Evolutionary conservation across 2,888 invertebrate genomes (phyloP).

Genomic region (Ophion ellenae): DNA sequence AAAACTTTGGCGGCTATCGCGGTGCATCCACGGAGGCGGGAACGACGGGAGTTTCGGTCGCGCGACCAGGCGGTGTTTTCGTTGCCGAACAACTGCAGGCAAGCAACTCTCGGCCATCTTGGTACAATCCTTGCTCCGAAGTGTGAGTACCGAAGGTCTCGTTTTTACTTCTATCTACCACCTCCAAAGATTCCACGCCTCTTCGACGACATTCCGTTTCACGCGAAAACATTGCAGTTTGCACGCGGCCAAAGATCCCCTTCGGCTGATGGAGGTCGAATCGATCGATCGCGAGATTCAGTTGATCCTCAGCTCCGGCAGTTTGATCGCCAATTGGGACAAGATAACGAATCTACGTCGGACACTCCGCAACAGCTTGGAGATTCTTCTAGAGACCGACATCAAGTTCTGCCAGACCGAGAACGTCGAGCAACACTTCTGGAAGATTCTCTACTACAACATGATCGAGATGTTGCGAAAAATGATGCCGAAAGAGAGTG

Average conservation of each 20-base stretch:
- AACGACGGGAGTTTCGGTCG: conserved; percentile 22
- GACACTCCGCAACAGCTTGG: conserved; percentile 88
- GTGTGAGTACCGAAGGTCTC: conserved; percentile 76
- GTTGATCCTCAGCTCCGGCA: conserved; percentile 86
- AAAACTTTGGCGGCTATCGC: conserved; percentile 71
- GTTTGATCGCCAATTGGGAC: conserved; percentile 88
- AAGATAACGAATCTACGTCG: conserved; percentile 87
- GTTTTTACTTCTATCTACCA: neutral
- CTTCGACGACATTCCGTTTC: neutral
- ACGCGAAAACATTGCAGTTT: conserved; percentile 81
- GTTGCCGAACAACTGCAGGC: conserved; percentile 84
- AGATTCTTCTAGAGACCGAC: conserved; percentile 89
- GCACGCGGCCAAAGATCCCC: conserved; percentile 87
- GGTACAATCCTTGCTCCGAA: conserved; percentile 87
- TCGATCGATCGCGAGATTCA: conserved; percentile 89
- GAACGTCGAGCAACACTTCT: conserved; percentile 95
- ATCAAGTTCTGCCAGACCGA: conserved; percentile 94
- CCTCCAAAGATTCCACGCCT: neutral
- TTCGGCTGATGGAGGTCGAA: conserved; percentile 88
- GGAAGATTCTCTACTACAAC: conserved; percentile 95
- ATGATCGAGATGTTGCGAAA: conserved; percentile 93
- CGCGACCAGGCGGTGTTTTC: conserved; percentile 70
- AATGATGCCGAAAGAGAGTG: conserved; percentile 86
- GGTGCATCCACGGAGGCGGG: conserved; percentile 70
- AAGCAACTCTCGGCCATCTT: conserved; percentile 84